phyloP scores from a whole-genome alignment of 2,888 invertebrate species.

The Tolmerus cingulatus region DNA sequence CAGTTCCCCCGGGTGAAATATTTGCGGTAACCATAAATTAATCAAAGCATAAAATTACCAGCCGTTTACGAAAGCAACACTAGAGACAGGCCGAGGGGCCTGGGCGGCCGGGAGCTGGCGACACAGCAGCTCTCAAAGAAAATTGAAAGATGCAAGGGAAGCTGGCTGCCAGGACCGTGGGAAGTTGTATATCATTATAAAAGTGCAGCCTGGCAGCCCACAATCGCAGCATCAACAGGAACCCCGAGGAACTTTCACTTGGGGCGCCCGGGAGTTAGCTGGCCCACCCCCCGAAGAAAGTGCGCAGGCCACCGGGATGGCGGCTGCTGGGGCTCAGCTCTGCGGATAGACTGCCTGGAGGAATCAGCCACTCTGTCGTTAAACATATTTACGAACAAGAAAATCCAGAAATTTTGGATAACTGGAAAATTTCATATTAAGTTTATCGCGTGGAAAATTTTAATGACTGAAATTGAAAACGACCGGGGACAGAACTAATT shows the following conservation, averaged over 20 bases:
- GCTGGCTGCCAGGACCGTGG: not conserved
- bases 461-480: constrained; percentile 23
- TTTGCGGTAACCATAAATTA: constrained; percentile 38
- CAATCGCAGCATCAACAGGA: constrained; percentile 13
- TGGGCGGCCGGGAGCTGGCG: not conserved
- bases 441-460: constrained; percentile 36
- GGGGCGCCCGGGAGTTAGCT: not conserved
- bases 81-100: not conserved
- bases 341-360: not conserved
- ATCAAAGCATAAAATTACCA: constrained; percentile 37
- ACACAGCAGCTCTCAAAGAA: constrained; percentile 5
- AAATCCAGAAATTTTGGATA: constrained; percentile 25
- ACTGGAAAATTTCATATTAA: constrained; percentile 36
- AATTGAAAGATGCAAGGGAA: constrained; percentile 28
- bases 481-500: constrained; percentile 20
- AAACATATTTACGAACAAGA: constrained; percentile 20
- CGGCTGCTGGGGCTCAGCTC: not conserved
- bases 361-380: not conserved
- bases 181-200: constrained; percentile 28
- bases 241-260: constrained; percentile 32
- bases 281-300: not conserved
- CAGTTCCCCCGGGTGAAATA: constrained; percentile 19
- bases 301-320: not conserved
- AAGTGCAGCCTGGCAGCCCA: constrained; percentile 8
- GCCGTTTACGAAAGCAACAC: constrained; percentile 29